phyloP scores from a whole-genome alignment of 2,797 vertebrate species.

The Nothura maculosa region DNA sequence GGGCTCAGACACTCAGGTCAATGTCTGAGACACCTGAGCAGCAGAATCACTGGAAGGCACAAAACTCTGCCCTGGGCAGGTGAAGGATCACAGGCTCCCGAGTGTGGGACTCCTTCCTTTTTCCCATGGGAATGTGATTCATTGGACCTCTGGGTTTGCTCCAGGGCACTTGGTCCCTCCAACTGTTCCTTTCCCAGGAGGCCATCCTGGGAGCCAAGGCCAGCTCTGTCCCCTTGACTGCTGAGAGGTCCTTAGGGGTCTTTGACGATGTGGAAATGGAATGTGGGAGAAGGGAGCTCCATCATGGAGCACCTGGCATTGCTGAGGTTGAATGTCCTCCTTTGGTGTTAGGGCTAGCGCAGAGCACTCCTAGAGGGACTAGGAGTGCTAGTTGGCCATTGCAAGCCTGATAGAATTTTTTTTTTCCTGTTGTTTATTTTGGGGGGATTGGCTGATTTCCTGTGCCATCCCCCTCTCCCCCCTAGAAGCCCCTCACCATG shows the following conservation, averaged over 20 bases:
- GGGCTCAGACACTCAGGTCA: neutral
- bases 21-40: no score
- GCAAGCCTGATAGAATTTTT: accelerated
- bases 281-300: neutral
- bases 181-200: neutral
- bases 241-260: neutral
- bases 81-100: neutral
- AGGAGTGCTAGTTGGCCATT: no score
- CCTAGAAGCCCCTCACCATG: neutral
- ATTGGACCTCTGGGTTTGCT: neutral
- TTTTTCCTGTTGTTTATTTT: no score
- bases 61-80: neutral
- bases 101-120: neutral
- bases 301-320: neutral
- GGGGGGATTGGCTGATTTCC: neutral
- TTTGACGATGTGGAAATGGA: neutral
- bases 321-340: neutral
- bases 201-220: neutral
- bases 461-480: neutral
- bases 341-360: neutral
- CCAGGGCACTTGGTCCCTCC: neutral
- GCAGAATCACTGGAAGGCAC: neutral
- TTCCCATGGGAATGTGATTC: neutral
- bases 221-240: neutral
- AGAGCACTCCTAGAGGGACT: accelerated